Conservation (phyloP, 1,140 invertebrate species). For the Thaumatotibia leucotreta region DNA sequence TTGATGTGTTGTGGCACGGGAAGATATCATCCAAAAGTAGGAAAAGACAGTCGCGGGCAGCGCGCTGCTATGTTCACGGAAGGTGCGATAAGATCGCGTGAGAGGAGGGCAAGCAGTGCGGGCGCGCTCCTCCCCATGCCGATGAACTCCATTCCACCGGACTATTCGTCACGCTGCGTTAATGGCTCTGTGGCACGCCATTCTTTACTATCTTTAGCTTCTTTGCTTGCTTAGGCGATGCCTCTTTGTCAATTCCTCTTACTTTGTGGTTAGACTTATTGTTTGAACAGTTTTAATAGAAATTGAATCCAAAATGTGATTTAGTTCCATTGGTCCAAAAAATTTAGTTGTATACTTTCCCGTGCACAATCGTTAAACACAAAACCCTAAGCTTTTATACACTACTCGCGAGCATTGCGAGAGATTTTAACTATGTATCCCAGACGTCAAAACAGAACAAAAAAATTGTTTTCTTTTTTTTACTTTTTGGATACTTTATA, state of each 20-base stretch:
- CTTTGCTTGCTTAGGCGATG: conserved; percentile 23
- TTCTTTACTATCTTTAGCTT: conserved; percentile 54
- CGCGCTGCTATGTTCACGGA: conserved; percentile 66
- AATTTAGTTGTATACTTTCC: no score
- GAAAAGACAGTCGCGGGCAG: conserved; percentile 55
- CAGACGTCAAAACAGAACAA: no score
- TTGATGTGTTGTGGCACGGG: conserved; percentile 1
- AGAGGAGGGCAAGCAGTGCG: conserved; percentile 52
- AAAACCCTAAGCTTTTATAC: no score
- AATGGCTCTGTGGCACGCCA: conserved; percentile 65
- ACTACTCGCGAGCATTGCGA: no score
- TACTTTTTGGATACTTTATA: no score
- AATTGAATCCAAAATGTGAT: no score
- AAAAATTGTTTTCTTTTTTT: no score
- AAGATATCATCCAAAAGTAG: conserved; percentile 40
- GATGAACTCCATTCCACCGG: conserved; percentile 36
- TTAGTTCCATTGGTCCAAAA: no score
- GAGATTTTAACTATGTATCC: no score
- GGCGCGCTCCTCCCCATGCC: conserved; percentile 36
- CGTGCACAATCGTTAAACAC: no score
- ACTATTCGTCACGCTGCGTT: conserved; percentile 71
- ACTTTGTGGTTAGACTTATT: not conserved
- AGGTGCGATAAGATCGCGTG: conserved; percentile 70
- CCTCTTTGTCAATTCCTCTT: not conserved
- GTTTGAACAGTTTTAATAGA: no score